A percentile compares a stretch with the other conserved stretches of the same genome.
Evolutionary conservation across 2,888 invertebrate genomes (phyloP).

Genomic region (Lingula anatina): DNA sequence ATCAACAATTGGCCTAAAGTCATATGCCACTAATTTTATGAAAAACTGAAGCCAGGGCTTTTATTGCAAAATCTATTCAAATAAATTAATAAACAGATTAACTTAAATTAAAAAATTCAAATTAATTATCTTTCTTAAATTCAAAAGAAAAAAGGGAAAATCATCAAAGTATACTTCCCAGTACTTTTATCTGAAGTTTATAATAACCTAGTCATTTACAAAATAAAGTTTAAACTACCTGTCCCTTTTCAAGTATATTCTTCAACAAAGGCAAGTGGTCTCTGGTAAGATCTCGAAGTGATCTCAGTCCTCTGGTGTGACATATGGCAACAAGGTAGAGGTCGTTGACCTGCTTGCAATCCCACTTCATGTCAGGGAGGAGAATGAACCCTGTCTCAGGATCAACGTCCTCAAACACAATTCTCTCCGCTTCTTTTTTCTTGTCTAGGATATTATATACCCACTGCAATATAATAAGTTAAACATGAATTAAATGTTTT

Average conservation of each 20-base stretch:
- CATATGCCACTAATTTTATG: no score
- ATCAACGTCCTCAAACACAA: conserved; percentile 76
- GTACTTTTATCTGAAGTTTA: no score
- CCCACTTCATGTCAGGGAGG: conserved; percentile 95
- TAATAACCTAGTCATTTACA: no score
- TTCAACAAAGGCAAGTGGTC: conserved; percentile 75
- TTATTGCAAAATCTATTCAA: no score
- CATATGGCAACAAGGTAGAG: conserved; percentile 82
- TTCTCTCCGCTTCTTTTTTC: conserved; percentile 80
- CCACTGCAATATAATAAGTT: conserved; percentile 69
- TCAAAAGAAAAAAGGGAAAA: no score
- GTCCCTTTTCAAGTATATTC: conserved; percentile 73
- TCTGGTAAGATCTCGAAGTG: conserved; percentile 74
- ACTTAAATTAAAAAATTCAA: no score
- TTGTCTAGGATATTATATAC: conserved; percentile 92
- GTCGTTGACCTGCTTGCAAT: conserved; percentile 69
- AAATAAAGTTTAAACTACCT: no score
- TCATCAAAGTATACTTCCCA: no score
- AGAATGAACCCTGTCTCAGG: conserved; percentile 67
- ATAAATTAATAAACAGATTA: no score
- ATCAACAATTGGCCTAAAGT: no score
- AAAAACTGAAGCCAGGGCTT: no score
- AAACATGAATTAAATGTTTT: background rate
- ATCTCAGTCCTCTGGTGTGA: conserved; percentile 67
- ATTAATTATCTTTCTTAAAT: no score